Conservation (phyloP, 1,140 invertebrate species). For the Lysiphlebus fabarum region DNA sequence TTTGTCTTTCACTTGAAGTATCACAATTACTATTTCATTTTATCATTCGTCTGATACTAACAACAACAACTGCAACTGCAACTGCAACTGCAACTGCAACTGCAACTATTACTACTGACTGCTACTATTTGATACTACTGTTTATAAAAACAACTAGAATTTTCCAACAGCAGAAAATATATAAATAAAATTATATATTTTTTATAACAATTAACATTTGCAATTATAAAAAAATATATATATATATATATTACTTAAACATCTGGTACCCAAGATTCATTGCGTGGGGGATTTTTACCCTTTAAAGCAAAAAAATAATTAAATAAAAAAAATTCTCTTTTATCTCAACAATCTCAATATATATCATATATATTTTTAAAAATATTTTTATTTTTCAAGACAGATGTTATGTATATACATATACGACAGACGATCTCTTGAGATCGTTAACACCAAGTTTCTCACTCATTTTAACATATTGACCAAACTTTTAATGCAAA, state of each 20-base stretch:
- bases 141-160: neutral
- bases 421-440: neutral
- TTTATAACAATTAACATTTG: too few species aligned
- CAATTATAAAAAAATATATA: too few species aligned
- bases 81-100: too few species aligned
- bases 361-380: conserved; percentile 13
- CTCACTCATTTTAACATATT: too few species aligned
- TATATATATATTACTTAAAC: too few species aligned
- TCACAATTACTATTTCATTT: neutral
- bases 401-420: neutral
- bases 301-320: neutral
- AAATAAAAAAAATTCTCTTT: conserved; percentile 13
- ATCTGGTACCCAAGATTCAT: conserved; percentile 25
- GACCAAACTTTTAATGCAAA: too few species aligned
- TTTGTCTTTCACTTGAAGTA: neutral
- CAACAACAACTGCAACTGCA: too few species aligned
- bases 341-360: neutral
- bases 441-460: conserved; percentile 5
- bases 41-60: too few species aligned
- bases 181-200: too few species aligned
- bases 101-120: too few species aligned
- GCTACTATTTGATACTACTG: too few species aligned
- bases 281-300: conserved; percentile 31
- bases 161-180: neutral
- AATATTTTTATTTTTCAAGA: conserved; percentile 1